A percentile compares a stretch with the other conserved stretches of the same genome.
These are phyloP conservation scores for Squalus acanthias DNA, from an alignment of 2,797 vertebrate genomes.

Conservation along the genomic window DNA sequence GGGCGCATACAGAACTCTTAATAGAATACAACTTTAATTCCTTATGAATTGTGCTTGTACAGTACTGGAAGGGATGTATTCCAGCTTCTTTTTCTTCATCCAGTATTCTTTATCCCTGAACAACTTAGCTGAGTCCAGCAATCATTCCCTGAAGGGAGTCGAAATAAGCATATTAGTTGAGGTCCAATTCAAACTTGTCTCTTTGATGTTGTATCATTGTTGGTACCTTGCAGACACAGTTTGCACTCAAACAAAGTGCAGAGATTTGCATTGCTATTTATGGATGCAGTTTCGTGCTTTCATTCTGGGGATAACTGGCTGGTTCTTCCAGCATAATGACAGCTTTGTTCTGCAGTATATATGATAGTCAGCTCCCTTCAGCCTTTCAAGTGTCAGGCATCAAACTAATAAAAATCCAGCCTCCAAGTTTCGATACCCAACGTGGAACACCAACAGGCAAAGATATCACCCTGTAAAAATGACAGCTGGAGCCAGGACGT, in stretches of 20 bases:
- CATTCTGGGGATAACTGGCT: neutral
- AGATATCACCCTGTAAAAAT: neutral
- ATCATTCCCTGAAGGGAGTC: slow-evolving; percentile 22
- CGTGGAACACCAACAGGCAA: neutral
- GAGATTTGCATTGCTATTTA: slow-evolving; percentile 3
- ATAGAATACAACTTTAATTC: slow-evolving; percentile 11
- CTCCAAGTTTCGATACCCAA: slow-evolving; percentile 9
- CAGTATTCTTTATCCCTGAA: neutral
- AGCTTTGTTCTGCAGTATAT: neutral
- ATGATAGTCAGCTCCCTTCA: neutral
- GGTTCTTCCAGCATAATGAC: neutral
- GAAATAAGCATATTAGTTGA: slow-evolving; percentile 28
- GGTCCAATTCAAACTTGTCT: slow-evolving; percentile 19
- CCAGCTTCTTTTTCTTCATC: neutral
- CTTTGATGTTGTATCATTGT: slow-evolving; percentile 10
- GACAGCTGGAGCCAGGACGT: neutral
- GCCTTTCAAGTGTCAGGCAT: neutral
- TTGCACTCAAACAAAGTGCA: slow-evolving; percentile 11
- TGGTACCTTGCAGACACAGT: slow-evolving; percentile 9
- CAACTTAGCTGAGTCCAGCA: slow-evolving; percentile 14
- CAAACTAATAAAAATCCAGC: neutral
- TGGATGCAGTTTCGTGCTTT: slow-evolving; percentile 1
- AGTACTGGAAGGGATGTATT: neutral
- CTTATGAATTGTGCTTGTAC: neutral
- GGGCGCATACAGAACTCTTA: neutral